Percentiles rank a stretch among this genome's conserved stretches.
These are phyloP conservation scores for Plutomurus gul DNA, from an alignment of 1,140 invertebrate species.

Conservation along the genomic window DNA sequence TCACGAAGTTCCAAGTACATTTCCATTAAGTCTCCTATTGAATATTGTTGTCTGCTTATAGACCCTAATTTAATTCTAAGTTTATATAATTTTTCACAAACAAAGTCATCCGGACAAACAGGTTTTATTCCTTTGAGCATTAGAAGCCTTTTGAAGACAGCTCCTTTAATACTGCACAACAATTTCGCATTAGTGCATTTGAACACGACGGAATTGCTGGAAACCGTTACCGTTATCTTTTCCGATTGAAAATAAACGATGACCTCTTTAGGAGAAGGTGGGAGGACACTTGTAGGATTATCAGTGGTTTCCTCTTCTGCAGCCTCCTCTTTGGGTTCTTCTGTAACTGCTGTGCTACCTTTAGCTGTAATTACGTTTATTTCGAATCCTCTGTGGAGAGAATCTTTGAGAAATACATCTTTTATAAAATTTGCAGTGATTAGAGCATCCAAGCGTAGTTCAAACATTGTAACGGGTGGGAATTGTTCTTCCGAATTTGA, in stretches of 20 bases:
- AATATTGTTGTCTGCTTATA: not conserved
- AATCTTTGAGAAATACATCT: slow-evolving; percentile 69
- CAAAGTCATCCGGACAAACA: not conserved
- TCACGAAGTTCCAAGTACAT: slow-evolving; percentile 30
- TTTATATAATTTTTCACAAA: slow-evolving; percentile 3
- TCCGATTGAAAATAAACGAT: not conserved
- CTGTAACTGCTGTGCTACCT: not conserved
- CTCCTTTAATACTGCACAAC: slow-evolving; percentile 24
- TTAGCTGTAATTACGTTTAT: not conserved
- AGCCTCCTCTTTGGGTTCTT: not conserved
- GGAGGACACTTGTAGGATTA: too few relatives aligned
- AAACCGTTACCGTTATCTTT: not conserved
- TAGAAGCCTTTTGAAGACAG: slow-evolving; percentile 24
- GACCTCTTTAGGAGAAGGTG: too few relatives aligned
- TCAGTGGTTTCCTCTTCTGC: not conserved
- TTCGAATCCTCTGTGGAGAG: slow-evolving; percentile 71
- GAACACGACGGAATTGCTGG: not conserved
- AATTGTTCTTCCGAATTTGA: not conserved
- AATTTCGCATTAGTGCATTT: slow-evolving; percentile 22
- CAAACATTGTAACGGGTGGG: slow-evolving; percentile 10
- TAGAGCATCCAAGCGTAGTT: not conserved
- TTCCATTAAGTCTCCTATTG: not conserved
- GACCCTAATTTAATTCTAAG: not conserved
- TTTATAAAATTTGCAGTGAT: slow-evolving; percentile 10
- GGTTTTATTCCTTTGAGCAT: not conserved